These are phyloP conservation scores for Nesometra sesokonis DNA, from an alignment of 35 echinoderm and acorn worm genomes.

Conservation along the genomic window DNA sequence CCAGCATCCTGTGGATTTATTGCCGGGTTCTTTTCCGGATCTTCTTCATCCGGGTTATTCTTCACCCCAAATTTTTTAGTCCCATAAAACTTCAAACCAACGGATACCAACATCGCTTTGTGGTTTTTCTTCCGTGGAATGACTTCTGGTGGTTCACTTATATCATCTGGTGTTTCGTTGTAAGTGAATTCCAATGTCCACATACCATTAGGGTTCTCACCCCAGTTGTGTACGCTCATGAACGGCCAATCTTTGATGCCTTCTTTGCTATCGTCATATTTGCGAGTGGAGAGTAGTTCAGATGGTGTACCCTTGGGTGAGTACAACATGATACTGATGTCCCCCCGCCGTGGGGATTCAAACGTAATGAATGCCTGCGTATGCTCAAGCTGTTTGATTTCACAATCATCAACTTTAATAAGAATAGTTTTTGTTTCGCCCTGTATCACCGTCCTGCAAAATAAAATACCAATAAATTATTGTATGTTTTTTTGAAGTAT, in stretches of 20 bases:
- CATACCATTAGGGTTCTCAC: conserved; percentile 48
- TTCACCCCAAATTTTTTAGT: conserved; percentile 7
- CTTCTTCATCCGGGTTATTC: not conserved
- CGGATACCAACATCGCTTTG: conserved; percentile 6
- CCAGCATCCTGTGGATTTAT: conserved; percentile 46
- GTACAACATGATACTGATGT: conserved; percentile 59
- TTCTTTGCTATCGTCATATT: conserved; percentile 30
- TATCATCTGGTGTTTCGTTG: conserved; percentile 18
- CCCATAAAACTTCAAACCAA: conserved; percentile 66
- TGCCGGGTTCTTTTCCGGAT: conserved; percentile 14
- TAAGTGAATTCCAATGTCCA: conserved; percentile 53
- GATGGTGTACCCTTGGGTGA: conserved; percentile 79
- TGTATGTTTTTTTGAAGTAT: too few species aligned
- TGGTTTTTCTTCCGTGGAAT: conserved; percentile 29
- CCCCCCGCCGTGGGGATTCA: conserved; percentile 64
- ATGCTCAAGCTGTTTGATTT: conserved; percentile 71
- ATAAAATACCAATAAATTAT: too few species aligned
- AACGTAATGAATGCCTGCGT: conserved; percentile 50
- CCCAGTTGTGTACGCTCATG: conserved; percentile 95
- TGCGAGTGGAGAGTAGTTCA: conserved; percentile 46
- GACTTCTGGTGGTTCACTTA: not conserved
- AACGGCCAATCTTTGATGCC: conserved; percentile 59
- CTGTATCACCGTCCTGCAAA: conserved; percentile 32
- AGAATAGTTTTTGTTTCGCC: conserved; percentile 10
- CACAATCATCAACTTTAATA: conserved; percentile 22